These are phyloP conservation scores for Daubentonia madagascariensis DNA, from an alignment of 2,113 vertebrate species.

Conservation along the genomic window DNA sequence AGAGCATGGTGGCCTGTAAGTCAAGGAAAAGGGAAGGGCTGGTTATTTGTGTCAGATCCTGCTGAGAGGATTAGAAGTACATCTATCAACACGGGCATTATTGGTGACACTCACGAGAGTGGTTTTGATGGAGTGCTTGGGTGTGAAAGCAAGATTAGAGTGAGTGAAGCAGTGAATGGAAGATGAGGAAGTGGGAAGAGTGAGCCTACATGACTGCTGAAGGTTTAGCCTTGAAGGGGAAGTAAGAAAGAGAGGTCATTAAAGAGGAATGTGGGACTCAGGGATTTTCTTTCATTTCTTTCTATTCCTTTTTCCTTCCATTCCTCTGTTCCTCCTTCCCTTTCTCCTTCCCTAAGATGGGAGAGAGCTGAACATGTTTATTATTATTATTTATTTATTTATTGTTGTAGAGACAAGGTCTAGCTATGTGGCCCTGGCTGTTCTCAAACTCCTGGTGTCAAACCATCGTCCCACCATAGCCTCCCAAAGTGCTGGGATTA, in stretches of 20 bases:
- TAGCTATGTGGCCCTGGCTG: too few species aligned
- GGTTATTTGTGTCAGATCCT: background rate
- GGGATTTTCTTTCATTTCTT: background rate
- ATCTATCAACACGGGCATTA: background rate
- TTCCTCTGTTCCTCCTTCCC: background rate
- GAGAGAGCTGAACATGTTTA: background rate
- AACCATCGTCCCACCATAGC: too few species aligned
- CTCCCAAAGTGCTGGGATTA: too few species aligned
- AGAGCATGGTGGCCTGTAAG: background rate
- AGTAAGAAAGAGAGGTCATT: background rate
- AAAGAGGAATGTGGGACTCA: background rate
- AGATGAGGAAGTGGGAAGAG: background rate
- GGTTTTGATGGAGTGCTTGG: background rate
- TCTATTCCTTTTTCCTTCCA: background rate
- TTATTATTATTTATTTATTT: too few species aligned
- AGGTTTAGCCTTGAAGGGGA: background rate
- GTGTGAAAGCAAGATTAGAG: background rate
- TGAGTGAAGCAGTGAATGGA: background rate
- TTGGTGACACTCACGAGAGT: background rate
- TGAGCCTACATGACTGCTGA: background rate
- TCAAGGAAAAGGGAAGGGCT: background rate
- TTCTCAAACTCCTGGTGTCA: too few species aligned
- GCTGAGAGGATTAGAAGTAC: background rate
- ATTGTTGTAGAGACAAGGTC: too few species aligned
- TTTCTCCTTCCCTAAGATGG: background rate